Percentiles rank a stretch among this genome's conserved stretches.
These are phyloP conservation scores for Aphaenogaster rudis DNA, from an alignment of 1,140 invertebrate genomes.

Conservation along the genomic window DNA sequence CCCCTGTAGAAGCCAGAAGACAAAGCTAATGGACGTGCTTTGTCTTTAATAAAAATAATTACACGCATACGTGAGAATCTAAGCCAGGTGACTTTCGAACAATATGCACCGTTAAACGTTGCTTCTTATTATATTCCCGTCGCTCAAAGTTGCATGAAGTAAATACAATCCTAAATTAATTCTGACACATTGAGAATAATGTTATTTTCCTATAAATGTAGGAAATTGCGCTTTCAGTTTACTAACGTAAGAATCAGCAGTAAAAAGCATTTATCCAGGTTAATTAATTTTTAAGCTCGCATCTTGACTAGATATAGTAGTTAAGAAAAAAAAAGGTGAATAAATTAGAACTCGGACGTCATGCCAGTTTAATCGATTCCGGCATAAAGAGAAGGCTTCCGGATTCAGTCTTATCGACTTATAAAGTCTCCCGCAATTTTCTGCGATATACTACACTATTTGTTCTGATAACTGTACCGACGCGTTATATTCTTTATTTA, in stretches of 20 bases:
- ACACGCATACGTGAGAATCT: not conserved
- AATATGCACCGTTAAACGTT: not conserved
- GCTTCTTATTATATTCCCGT: not conserved
- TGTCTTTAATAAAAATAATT: slow-evolving; percentile 1
- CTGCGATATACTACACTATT: not conserved
- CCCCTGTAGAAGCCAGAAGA: not conserved
- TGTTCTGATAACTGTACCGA: not conserved
- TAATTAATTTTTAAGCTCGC: not conserved
- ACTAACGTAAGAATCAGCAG: too few relatives aligned
- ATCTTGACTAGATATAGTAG: not conserved
- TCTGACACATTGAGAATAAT: slow-evolving; percentile 2
- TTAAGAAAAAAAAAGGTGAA: not conserved
- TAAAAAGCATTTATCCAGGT: not conserved
- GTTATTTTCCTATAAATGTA: not conserved
- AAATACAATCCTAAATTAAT: not conserved
- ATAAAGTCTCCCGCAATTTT: not conserved
- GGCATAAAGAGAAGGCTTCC: not conserved
- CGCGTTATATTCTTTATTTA: slow-evolving; percentile 21
- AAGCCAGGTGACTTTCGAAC: not conserved
- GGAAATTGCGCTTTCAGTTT: not conserved
- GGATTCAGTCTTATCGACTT: not conserved
- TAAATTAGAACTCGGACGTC: not conserved
- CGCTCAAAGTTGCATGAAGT: not conserved
- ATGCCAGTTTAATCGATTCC: not conserved
- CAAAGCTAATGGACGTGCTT: not conserved